phyloP scores from a whole-genome alignment of 2,888 invertebrate species.

The Spisula subtruncata region DNA sequence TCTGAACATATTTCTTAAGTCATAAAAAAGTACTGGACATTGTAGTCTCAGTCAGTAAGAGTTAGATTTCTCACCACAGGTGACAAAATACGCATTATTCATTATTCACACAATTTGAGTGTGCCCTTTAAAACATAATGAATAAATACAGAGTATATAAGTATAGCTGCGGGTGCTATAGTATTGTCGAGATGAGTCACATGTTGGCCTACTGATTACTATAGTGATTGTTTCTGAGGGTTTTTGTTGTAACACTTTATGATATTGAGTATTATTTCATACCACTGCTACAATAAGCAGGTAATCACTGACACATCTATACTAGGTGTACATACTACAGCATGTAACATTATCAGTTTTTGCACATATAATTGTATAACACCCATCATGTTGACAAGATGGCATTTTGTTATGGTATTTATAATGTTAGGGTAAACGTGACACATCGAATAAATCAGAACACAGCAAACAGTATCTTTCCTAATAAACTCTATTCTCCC shows the following conservation, averaged over 20 bases:
- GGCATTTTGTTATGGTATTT: constrained; percentile 2
- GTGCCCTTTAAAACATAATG: neutral
- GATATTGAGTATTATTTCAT: neutral
- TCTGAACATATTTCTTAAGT: constrained; percentile 6
- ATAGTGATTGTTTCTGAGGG: too few relatives aligned
- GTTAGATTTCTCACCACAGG: neutral
- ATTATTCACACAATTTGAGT: neutral
- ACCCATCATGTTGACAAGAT: constrained; percentile 9
- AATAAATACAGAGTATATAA: neutral
- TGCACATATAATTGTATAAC: neutral
- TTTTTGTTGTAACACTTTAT: too few relatives aligned
- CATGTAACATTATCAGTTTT: neutral
- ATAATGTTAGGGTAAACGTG: neutral
- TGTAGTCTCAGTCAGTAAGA: neutral
- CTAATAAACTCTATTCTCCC: too few relatives aligned
- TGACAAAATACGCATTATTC: constrained; percentile 8
- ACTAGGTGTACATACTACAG: neutral
- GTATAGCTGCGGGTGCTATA: neutral
- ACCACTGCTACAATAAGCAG: neutral
- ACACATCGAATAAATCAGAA: neutral
- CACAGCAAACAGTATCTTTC: neutral
- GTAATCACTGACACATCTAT: neutral
- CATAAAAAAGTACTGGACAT: neutral
- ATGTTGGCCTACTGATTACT: neutral
- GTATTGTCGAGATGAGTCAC: neutral